Conservation (phyloP, 2,888 invertebrate species). For the Bibio marci region DNA sequence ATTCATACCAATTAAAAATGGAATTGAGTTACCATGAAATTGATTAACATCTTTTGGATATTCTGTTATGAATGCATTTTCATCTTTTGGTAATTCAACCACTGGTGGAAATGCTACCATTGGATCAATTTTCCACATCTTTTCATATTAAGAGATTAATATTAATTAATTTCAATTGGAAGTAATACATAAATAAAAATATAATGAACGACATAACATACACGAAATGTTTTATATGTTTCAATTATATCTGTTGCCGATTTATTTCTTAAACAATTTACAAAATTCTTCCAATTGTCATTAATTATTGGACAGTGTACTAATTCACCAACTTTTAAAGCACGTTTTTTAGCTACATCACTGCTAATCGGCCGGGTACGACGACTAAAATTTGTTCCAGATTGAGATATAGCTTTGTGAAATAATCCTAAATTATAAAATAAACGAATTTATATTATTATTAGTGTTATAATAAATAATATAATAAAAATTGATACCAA, state of each 20-base stretch:
- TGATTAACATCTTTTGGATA: constrained; percentile 35
- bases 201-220: constrained; percentile 27
- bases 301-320: constrained; percentile 39
- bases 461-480: neutral
- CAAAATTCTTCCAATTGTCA: constrained; percentile 29
- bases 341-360: constrained; percentile 38
- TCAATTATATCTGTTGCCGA: constrained; percentile 44
- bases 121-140: constrained; percentile 61
- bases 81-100: constrained; percentile 47
- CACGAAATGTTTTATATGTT: constrained; percentile 48
- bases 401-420: constrained; percentile 55
- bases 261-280: constrained; percentile 43
- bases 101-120: constrained; percentile 68
- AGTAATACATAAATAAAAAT: neutral
- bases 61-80: constrained; percentile 49
- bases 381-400: constrained; percentile 49
- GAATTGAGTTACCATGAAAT: constrained; percentile 29
- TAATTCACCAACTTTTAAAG: constrained; percentile 39
- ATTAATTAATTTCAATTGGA: no score
- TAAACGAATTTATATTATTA: neutral
- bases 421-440: constrained; percentile 38
- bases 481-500: no score
- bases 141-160: no score
- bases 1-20: constrained; percentile 58
- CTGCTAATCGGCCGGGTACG: constrained; percentile 46